Evolutionary conservation across 2,113 vertebrate genomes (phyloP).

Genomic region (Scomber colias): DNA sequence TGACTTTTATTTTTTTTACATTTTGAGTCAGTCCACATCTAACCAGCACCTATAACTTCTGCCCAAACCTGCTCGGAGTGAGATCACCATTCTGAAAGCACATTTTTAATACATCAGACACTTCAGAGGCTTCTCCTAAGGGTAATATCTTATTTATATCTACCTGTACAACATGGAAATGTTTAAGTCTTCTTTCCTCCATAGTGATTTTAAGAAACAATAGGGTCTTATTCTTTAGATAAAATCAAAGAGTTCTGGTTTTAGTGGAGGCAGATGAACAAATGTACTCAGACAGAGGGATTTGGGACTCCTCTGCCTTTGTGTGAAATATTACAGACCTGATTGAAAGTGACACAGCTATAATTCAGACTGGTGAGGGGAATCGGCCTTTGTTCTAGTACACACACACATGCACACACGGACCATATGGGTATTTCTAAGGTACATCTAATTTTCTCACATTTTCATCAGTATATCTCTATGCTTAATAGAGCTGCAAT

Average conservation of each 20-base stretch:
- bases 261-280: constrained; percentile 58
- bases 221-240: constrained; percentile 49
- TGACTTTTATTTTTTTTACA: constrained; percentile 42
- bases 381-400: constrained; percentile 36
- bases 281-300: constrained; percentile 57
- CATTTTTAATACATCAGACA: constrained; percentile 49
- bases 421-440: constrained; percentile 27
- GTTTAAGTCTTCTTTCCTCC: constrained; percentile 29
- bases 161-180: constrained; percentile 14
- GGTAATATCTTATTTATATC: constrained; percentile 28
- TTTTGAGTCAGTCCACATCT: constrained; percentile 4
- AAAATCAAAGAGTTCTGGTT: constrained; percentile 65
- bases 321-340: constrained; percentile 77
- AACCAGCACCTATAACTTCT: background rate
- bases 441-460: constrained; percentile 33
- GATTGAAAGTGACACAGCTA: constrained; percentile 79
- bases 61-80: background rate
- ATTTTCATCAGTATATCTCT: constrained; percentile 47
- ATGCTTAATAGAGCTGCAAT: constrained; percentile 10
- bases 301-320: constrained; percentile 63
- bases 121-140: constrained; percentile 12
- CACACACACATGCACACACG: constrained; percentile 26
- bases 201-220: constrained; percentile 49
- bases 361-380: constrained; percentile 74
- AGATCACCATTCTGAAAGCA: constrained; percentile 9